Percentiles rank a stretch among this genome's conserved stretches.
These are phyloP conservation scores for Probaryconus sp. DNA, from an alignment of 1,140 invertebrate species.

Conservation along the genomic window DNA sequence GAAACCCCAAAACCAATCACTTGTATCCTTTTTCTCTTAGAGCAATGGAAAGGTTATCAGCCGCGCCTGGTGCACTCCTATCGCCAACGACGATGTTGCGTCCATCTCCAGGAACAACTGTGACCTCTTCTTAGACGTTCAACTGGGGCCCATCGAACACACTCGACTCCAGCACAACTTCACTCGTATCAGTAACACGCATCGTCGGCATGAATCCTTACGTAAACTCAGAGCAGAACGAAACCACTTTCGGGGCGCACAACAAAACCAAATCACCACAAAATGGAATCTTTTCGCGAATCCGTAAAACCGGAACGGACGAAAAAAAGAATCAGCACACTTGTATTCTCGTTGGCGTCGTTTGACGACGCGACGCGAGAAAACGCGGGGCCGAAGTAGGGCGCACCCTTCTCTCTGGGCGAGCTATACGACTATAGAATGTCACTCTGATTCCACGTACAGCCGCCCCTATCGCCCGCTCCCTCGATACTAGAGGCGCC, in stretches of 20 bases:
- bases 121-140: too few relatives aligned
- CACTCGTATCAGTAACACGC: slow-evolving; percentile 31
- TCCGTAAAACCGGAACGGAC: background rate
- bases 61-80: slow-evolving; percentile 16
- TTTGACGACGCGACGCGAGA: slow-evolving; percentile 15
- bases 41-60: slow-evolving; percentile 18
- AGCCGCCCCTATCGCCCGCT: slow-evolving; percentile 48
- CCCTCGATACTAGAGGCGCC: slow-evolving; percentile 61
- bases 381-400: slow-evolving; percentile 68
- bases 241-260: slow-evolving; percentile 24
- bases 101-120: too few relatives aligned
- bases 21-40: slow-evolving; percentile 20
- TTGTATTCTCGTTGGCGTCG: slow-evolving; percentile 18
- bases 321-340: background rate
- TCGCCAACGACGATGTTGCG: slow-evolving; percentile 30
- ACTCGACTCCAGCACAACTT: slow-evolving; percentile 51
- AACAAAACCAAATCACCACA: slow-evolving; percentile 27
- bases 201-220: slow-evolving; percentile 62
- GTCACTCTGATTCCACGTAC: slow-evolving; percentile 63
- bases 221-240: too few relatives aligned
- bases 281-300: slow-evolving; percentile 27
- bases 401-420: slow-evolving; percentile 70
- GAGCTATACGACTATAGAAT: slow-evolving; percentile 50
- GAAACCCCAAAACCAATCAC: slow-evolving; percentile 15
- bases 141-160: too few relatives aligned